These are phyloP conservation scores for Ladona fulva DNA, from an alignment of 1,140 invertebrate species.

Conservation along the genomic window DNA sequence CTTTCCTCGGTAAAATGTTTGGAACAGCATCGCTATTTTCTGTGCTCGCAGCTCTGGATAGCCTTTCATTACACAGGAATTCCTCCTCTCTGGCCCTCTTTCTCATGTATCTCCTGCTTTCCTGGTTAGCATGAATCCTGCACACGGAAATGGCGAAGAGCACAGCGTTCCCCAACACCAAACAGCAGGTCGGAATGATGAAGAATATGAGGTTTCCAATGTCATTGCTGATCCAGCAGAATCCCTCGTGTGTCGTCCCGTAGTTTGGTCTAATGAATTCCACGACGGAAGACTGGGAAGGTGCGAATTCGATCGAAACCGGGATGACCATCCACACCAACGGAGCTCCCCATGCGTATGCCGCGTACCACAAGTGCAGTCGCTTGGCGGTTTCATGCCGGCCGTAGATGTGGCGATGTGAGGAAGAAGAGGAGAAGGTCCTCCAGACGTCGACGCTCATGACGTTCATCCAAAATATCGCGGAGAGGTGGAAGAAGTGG, in stretches of 20 bases:
- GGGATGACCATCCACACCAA: slow-evolving; percentile 26
- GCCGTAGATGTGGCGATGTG: not conserved
- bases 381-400: not conserved
- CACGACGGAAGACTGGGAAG: slow-evolving; percentile 24
- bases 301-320: slow-evolving; percentile 5
- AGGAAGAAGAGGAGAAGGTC: slow-evolving; percentile 27
- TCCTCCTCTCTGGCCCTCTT: not conserved
- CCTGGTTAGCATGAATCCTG: slow-evolving; percentile 23
- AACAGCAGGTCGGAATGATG: slow-evolving; percentile 32
- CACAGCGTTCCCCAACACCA: slow-evolving; percentile 34
- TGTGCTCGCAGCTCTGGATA: not conserved
- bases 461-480: slow-evolving; percentile 48
- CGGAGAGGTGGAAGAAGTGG: slow-evolving; percentile 45
- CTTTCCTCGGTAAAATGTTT: not conserved
- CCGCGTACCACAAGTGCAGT: slow-evolving; percentile 26
- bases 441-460: slow-evolving; percentile 40
- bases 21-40: not conserved
- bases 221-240: slow-evolving; percentile 33
- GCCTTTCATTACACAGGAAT: not conserved
- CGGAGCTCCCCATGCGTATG: slow-evolving; percentile 34
- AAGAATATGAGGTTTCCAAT: slow-evolving; percentile 34
- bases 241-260: slow-evolving; percentile 26
- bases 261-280: slow-evolving; percentile 16
- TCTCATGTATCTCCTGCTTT: not conserved
- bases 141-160: slow-evolving; percentile 35